Percentiles rank a stretch among this genome's conserved stretches.
Evolutionary conservation across 2,888 invertebrate species (phyloP).

Genomic region (Alloplasta piceator): DNA sequence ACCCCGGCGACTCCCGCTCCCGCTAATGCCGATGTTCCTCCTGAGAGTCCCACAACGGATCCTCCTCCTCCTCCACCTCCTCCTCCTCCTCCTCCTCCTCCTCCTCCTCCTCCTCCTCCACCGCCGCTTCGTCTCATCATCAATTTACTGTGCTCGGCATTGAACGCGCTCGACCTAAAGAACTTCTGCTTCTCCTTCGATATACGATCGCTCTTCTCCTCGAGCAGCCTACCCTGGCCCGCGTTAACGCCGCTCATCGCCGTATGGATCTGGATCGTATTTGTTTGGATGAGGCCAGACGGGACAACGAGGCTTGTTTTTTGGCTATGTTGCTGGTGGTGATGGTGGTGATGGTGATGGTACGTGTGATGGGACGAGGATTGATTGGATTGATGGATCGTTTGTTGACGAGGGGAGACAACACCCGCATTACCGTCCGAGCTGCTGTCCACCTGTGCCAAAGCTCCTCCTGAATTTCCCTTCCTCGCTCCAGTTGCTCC

Average conservation of each 20-base stretch:
- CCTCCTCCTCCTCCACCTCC: slow-evolving; percentile 59
- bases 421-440: slow-evolving; percentile 84
- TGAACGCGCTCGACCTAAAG: slow-evolving; percentile 92
- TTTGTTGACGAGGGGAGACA: slow-evolving; percentile 83
- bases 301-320: slow-evolving; percentile 59
- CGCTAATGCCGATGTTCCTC: slow-evolving; percentile 46
- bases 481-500: slow-evolving; percentile 54
- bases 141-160: slow-evolving; percentile 85
- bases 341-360: slow-evolving; percentile 63
- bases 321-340: slow-evolving; percentile 68
- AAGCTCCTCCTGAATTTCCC: slow-evolving; percentile 67
- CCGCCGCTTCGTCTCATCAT: slow-evolving; percentile 79
- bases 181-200: slow-evolving; percentile 95
- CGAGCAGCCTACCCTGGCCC: slow-evolving; percentile 84
- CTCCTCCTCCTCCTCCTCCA: slow-evolving; percentile 68
- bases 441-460: slow-evolving; percentile 83
- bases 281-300: slow-evolving; percentile 62
- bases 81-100: slow-evolving; percentile 78
- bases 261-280: slow-evolving; percentile 67
- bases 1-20: slow-evolving; percentile 15
- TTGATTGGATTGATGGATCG: slow-evolving; percentile 70
- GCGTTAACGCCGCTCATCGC: slow-evolving; percentile 80
- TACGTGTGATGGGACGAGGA: slow-evolving; percentile 72
- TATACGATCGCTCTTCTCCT: slow-evolving; percentile 89
- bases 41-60: slow-evolving; percentile 43